phyloP scores from a whole-genome alignment of 2,888 invertebrate genomes.

The Ophion ventricosus region DNA sequence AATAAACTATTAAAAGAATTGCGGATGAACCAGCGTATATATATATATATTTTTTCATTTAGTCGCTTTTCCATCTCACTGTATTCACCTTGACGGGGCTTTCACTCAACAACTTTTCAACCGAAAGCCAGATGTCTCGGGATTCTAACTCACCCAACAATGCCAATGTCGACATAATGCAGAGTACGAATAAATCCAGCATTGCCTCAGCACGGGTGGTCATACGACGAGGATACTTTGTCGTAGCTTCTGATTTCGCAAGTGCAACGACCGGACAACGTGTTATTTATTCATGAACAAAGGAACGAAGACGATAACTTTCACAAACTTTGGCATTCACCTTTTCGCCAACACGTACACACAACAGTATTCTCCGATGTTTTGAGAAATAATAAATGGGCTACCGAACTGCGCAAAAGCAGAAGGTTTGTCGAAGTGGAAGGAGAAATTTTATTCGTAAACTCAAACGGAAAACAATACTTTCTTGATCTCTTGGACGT shows the following conservation, averaged over 20 bases:
- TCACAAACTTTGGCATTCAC: background rate
- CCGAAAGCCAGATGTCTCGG: background rate
- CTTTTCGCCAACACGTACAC: background rate
- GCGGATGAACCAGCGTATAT: too few species aligned
- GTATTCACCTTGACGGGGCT: too few species aligned
- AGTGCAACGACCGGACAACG: background rate
- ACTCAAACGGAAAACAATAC: background rate
- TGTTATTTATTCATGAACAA: slow-evolving; percentile 1
- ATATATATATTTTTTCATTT: too few species aligned
- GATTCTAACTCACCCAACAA: background rate
- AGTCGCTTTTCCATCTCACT: too few species aligned
- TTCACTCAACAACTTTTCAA: too few species aligned
- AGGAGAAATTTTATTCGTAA: background rate
- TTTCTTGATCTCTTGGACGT: background rate
- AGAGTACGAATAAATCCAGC: background rate
- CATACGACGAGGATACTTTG: background rate
- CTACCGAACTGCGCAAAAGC: background rate
- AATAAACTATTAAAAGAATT: too few species aligned
- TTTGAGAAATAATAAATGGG: slow-evolving; percentile 8
- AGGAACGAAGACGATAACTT: background rate
- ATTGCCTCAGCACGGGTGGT: background rate
- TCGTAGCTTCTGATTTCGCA: slow-evolving; percentile 2
- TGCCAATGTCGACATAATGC: background rate
- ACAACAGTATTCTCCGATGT: background rate
- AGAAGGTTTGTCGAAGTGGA: background rate